A percentile compares a stretch with the other conserved stretches of the same genome.
Conservation (phyloP, 2,113 vertebrate genomes). For the Hemibagrus wyckioides region DNA sequence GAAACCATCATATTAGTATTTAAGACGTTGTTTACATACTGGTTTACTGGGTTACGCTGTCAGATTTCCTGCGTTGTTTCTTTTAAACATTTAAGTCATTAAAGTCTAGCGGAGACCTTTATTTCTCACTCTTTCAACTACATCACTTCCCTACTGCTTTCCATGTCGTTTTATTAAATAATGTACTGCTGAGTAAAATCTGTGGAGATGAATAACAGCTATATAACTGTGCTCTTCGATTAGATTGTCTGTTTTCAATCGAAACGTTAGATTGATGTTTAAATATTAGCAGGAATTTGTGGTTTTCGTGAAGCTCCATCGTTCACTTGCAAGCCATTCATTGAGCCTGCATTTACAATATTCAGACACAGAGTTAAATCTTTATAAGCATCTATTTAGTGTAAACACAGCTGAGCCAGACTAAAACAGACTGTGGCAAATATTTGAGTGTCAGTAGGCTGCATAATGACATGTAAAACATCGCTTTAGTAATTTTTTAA, state of each 20-base stretch:
- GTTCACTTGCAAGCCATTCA: neutral
- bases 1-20: neutral
- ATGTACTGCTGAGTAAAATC: neutral
- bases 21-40: neutral
- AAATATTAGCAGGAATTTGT: neutral
- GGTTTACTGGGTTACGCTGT: neutral
- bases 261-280: neutral
- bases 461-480: neutral
- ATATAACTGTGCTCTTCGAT: neutral
- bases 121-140: neutral
- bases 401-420: conserved; percentile 22
- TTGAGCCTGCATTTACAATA: neutral
- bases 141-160: neutral
- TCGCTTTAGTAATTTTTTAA: neutral
- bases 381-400: neutral
- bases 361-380: neutral
- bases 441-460: conserved; percentile 1
- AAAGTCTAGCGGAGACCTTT: neutral
- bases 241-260: neutral
- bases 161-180: neutral
- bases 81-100: neutral
- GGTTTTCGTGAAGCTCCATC: neutral
- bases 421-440: neutral
- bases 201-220: neutral
- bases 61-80: neutral